Percentiles rank a stretch among this genome's conserved stretches.
Evolutionary conservation across 2,888 invertebrate species (phyloP).

Genomic region (Marronus borbonicus): DNA sequence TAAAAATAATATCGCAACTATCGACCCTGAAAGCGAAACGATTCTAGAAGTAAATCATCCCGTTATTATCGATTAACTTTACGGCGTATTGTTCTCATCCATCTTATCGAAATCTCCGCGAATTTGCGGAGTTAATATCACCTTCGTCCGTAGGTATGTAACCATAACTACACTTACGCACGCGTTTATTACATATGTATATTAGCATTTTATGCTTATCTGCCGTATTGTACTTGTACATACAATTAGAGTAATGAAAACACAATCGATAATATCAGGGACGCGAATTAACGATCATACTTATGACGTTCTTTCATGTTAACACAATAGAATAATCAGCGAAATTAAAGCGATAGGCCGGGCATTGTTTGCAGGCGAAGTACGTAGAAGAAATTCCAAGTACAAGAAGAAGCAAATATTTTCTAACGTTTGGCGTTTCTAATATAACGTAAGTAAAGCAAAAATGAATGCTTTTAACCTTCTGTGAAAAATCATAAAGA

Average conservation of each 20-base stretch:
- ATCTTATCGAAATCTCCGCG: constrained; percentile 39
- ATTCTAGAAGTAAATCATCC: constrained; percentile 27
- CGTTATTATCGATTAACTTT: constrained; percentile 26
- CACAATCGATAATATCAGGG: constrained; percentile 31
- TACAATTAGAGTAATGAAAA: constrained; percentile 29
- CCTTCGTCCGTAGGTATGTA: constrained; percentile 13
- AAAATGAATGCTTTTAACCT: no score
- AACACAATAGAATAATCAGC: background rate
- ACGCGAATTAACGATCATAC: constrained; percentile 14
- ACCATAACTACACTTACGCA: constrained; percentile 11
- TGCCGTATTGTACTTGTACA: constrained; percentile 18
- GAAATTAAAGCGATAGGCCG: background rate
- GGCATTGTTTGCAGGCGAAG: background rate
- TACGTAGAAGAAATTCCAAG: background rate
- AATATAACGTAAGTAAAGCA: no score
- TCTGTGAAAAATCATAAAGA: no score
- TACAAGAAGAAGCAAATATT: background rate
- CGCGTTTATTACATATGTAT: background rate
- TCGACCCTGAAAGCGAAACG: constrained; percentile 32
- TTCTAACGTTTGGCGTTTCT: no score
- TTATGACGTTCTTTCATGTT: constrained; percentile 13
- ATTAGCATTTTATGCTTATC: constrained; percentile 20
- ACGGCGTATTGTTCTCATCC: constrained; percentile 27
- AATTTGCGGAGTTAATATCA: constrained; percentile 17
- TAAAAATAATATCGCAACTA: constrained; percentile 18